Evolutionary conservation across 2,113 vertebrate species (phyloP).

Genomic region (Hippocampus mohnikei): DNA sequence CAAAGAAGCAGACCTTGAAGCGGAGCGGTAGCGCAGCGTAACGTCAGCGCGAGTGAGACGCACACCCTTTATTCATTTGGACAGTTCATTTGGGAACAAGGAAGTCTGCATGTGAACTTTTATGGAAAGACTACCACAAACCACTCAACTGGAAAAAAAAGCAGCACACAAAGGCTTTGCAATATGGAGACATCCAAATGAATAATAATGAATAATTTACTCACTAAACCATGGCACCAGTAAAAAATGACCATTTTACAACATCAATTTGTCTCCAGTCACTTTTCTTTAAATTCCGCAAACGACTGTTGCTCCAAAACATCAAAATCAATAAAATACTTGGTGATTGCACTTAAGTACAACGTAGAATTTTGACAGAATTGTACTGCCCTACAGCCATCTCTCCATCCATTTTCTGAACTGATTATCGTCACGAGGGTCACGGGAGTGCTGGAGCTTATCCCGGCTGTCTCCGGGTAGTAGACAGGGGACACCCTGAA

Average conservation of each 20-base stretch:
- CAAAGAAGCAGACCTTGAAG: constrained; percentile 14
- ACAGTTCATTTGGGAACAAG: constrained; percentile 6
- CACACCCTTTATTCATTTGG: constrained; percentile 16
- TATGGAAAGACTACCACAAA: neutral
- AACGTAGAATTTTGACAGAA: too few species aligned
- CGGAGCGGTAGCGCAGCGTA: neutral
- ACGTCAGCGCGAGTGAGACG: neutral
- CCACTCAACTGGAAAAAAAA: neutral
- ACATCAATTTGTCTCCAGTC: neutral
- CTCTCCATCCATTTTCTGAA: too few species aligned
- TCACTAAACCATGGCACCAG: neutral
- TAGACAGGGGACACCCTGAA: too few species aligned
- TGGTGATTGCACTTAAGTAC: neutral
- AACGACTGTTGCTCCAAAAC: neutral
- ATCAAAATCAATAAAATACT: neutral
- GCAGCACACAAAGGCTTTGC: neutral
- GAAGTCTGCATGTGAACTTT: constrained; percentile 1
- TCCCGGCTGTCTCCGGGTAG: too few species aligned
- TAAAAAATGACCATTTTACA: neutral
- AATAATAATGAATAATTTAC: neutral
- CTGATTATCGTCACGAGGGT: too few species aligned
- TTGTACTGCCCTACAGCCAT: too few species aligned
- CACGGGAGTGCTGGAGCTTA: too few species aligned
- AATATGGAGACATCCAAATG: constrained; percentile 2
- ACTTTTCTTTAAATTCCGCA: constrained; percentile 12